Conservation (phyloP, 23 tunicate species). For the Ciona savignyi region DNA sequence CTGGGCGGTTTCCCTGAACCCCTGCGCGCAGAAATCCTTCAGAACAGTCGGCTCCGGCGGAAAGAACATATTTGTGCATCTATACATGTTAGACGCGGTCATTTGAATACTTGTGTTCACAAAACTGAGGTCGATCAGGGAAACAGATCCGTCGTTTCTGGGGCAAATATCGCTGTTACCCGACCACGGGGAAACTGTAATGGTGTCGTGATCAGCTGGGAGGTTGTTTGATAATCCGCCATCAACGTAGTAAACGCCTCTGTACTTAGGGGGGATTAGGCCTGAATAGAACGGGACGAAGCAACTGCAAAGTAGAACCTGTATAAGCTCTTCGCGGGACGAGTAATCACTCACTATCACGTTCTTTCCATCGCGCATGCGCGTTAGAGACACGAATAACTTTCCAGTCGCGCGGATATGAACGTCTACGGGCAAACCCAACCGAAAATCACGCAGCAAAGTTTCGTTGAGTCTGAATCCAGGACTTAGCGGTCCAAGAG, state of each 20-base stretch:
- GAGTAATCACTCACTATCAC: slow-evolving; percentile 87
- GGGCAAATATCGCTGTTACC: slow-evolving; percentile 97
- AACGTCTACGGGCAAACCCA: slow-evolving; percentile 65
- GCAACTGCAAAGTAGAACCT: slow-evolving; percentile 75
- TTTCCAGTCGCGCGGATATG: slow-evolving; percentile 62
- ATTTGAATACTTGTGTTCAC: slow-evolving; percentile 85
- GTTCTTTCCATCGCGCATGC: slow-evolving; percentile 72
- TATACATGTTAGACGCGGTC: slow-evolving; percentile 61
- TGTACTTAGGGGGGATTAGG: slow-evolving; percentile 81
- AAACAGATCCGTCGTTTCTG: slow-evolving; percentile 42
- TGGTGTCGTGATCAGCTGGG: slow-evolving; percentile 79
- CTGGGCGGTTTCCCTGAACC: slow-evolving; percentile 69
- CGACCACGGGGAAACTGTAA: slow-evolving; percentile 95
- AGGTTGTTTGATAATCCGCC: slow-evolving; percentile 92
- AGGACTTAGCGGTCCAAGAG: slow-evolving; percentile 80
- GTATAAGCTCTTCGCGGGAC: slow-evolving; percentile 70
- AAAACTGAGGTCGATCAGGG: slow-evolving; percentile 57
- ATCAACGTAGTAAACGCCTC: slow-evolving; percentile 84
- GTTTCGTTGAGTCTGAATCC: slow-evolving; percentile 57
- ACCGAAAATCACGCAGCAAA: slow-evolving; percentile 34
- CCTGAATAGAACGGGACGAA: slow-evolving; percentile 95
- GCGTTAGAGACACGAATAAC: slow-evolving; percentile 71
- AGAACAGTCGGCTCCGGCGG: slow-evolving; percentile 70
- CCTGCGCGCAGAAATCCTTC: slow-evolving; percentile 85
- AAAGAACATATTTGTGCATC: slow-evolving; percentile 73